Base-by-base conservation (phyloP, 2,888 invertebrate species). In the Cataglyphis albicans region DNA sequence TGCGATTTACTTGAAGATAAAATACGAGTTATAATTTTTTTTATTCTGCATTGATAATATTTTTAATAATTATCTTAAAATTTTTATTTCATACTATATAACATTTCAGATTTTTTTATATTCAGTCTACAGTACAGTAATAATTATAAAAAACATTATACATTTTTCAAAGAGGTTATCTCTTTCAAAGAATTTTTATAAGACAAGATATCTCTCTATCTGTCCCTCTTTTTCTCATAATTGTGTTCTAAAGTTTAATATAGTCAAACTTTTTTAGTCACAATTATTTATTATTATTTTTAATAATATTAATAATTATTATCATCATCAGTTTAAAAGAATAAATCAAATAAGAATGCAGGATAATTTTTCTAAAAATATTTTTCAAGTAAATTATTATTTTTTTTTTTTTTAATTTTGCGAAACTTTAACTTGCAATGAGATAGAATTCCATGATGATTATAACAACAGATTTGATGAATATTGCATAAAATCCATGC, bases 361-460 rank as follows among this genome's bases (percentile, higher is more conserved):
- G 12, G 4, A 15, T 44, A 44, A 15, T 15, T 44, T 3, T 41
- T 41, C 41, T 15, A 44, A 44, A n/a, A 1, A n/a, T n/a, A 0
- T n/a, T n/a, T n/a, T n/a, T n/a, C 52, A 2, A 7, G 7, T 65
- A 9, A 44, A 48, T 32, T n/a, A 7, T 15, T 35, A 6, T 25
- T 57, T 57, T 25, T 73, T 57, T 25, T 73, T 72, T 12, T 38
- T 73, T 72, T 25, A 57, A 72, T 10, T 18, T 5, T 4, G 25
- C 18, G 12, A 48, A 44, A 1, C 5, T 9, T 29, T 29, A 5
- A 44, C n/a, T 21, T 12, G 18, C 25, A 15, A 61, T n/a, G 29
- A 57, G 7, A 38, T n/a, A 25, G 18, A 57, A 57, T 29, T 38
- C 9, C 0, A 12, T n/a, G 9, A 1, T 12, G 25, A 29, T 73